Conservation (phyloP, 2,113 vertebrate species). For the Pardalotus punctatus region DNA sequence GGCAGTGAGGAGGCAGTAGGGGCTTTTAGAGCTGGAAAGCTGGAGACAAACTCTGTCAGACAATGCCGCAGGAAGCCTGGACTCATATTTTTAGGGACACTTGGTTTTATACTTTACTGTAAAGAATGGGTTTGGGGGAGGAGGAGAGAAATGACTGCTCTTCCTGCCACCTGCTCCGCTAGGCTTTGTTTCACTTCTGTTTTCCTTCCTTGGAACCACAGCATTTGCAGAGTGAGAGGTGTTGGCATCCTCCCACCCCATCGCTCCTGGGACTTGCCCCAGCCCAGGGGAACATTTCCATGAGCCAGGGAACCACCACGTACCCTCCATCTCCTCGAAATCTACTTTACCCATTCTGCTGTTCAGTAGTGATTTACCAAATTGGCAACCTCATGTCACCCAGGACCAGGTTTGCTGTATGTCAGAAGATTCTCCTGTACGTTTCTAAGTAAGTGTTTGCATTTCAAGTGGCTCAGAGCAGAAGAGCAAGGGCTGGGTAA, state of each 20-base stretch:
- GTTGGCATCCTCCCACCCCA: not conserved
- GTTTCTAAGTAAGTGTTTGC: not conserved
- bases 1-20: not conserved
- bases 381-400: not conserved
- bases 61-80: not conserved
- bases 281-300: rapidly evolving
- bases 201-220: not conserved
- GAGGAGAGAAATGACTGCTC: not conserved
- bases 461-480: not conserved
- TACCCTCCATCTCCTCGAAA: not conserved
- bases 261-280: not conserved
- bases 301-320: not conserved
- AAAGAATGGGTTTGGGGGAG: not conserved
- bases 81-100: conserved; percentile 3
- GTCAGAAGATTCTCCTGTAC: not conserved
- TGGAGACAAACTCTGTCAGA: not conserved
- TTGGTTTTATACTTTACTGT: not conserved
- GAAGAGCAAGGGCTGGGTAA: not conserved
- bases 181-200: not conserved
- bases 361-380: not conserved
- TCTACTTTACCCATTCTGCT: not conserved
- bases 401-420: not conserved
- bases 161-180: not conserved
- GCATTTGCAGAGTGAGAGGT: not conserved
- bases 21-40: rapidly evolving